Evolutionary conservation across 1,140 invertebrate genomes (phyloP).

Genomic region (Aphaenogaster ashmeadi): DNA sequence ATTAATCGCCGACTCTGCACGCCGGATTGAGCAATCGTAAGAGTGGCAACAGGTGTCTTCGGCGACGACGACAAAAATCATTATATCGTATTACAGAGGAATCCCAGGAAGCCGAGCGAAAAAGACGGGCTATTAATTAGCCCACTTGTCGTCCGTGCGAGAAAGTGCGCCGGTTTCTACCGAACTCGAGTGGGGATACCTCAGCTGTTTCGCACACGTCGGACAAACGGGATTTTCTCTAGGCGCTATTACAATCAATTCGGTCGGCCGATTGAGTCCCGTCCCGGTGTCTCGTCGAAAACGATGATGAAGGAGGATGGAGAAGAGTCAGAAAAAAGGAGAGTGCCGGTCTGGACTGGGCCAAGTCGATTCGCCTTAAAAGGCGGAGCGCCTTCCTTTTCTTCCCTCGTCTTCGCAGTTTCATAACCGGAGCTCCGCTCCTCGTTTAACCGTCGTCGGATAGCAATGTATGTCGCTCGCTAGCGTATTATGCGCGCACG

Average conservation of each 20-base stretch:
- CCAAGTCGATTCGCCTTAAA: slow-evolving; percentile 69
- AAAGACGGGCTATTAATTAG: slow-evolving; percentile 64
- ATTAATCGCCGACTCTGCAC: background rate
- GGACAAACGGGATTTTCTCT: slow-evolving; percentile 13
- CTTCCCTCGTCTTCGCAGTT: slow-evolving; percentile 64
- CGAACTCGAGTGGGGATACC: background rate
- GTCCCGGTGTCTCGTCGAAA: slow-evolving; percentile 33
- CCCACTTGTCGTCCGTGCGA: slow-evolving; percentile 49
- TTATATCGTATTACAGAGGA: slow-evolving; percentile 61
- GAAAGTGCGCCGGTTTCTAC: slow-evolving; percentile 55
- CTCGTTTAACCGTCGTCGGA: slow-evolving; percentile 49
- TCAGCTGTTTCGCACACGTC: background rate
- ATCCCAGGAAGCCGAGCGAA: slow-evolving; percentile 56
- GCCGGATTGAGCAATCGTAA: slow-evolving; percentile 54
- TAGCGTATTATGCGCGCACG: slow-evolving; percentile 50
- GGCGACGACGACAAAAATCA: slow-evolving; percentile 50
- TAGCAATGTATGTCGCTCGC: slow-evolving; percentile 45
- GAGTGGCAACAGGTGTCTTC: slow-evolving; percentile 44
- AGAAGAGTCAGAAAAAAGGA: slow-evolving; percentile 24
- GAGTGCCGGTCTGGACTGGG: slow-evolving; percentile 24
- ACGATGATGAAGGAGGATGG: slow-evolving; percentile 1
- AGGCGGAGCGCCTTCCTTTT: slow-evolving; percentile 58
- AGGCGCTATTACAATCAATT: slow-evolving; percentile 5
- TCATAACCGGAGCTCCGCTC: slow-evolving; percentile 63
- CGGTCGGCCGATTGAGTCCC: slow-evolving; percentile 12